Conservation (phyloP, 35 echinoderm and acorn worm species). For the Apostichopus californicus region DNA sequence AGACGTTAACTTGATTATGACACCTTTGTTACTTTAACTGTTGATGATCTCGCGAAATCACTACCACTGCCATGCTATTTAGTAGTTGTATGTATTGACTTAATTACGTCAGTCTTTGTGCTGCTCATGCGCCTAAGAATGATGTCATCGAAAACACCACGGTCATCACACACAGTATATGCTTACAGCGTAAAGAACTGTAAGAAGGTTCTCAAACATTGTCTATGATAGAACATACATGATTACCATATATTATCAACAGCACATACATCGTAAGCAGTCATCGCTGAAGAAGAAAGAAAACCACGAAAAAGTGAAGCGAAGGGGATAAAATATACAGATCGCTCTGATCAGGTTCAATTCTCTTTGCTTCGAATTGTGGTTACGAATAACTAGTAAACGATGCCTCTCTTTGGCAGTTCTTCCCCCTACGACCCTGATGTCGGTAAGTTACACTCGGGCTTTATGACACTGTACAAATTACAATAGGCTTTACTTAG, state of each 20-base stretch:
- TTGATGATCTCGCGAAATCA: too few relatives aligned
- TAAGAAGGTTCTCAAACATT: background rate
- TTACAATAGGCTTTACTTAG: background rate
- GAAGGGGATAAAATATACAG: background rate
- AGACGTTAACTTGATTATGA: too few relatives aligned
- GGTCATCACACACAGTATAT: background rate
- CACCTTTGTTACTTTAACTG: too few relatives aligned
- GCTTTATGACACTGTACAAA: too few relatives aligned
- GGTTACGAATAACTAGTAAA: background rate
- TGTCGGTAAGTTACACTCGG: conserved; percentile 75
- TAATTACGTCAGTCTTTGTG: conserved; percentile 6
- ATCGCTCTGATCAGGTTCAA: background rate
- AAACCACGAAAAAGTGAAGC: background rate
- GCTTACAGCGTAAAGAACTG: background rate
- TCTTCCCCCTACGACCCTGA: conserved; percentile 85
- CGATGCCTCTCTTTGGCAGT: conserved; percentile 95
- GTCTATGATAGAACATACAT: background rate
- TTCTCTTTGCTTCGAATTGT: background rate
- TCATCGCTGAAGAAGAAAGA: background rate
- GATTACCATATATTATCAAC: background rate
- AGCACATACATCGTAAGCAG: background rate
- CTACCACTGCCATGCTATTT: too few relatives aligned
- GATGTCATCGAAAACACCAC: background rate
- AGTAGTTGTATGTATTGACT: too few relatives aligned
- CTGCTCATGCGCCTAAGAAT: background rate